Conservation (phyloP, 1,140 invertebrate species). For the Drosophila erecta region DNA sequence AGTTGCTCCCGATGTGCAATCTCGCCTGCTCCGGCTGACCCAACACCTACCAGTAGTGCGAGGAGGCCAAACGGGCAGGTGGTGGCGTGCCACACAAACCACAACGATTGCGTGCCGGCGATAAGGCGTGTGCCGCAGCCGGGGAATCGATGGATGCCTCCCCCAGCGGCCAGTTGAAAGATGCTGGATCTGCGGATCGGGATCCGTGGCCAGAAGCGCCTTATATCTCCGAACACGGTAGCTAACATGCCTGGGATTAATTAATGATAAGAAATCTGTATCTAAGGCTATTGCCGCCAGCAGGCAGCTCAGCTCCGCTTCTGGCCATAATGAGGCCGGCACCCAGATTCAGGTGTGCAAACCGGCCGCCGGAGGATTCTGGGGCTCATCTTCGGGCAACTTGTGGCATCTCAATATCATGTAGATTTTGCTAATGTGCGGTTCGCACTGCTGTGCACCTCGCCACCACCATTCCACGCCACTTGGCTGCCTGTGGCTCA, state of each 20-base stretch:
- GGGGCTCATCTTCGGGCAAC: conserved; percentile 44
- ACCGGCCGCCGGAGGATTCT: conserved; percentile 22
- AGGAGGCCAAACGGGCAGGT: not conserved
- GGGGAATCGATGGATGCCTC: conserved; percentile 30
- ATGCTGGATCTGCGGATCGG: conserved; percentile 27
- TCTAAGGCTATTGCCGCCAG: conserved; percentile 76
- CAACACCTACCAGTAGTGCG: conserved; percentile 26
- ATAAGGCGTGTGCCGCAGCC: conserved; percentile 74
- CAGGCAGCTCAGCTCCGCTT: conserved; percentile 22
- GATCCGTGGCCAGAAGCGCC: conserved; percentile 49
- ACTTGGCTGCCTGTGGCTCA: conserved; percentile 42
- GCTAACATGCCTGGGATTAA: conserved; percentile 84
- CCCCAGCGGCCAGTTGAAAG: conserved; percentile 57
- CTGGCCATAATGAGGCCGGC: conserved; percentile 59
- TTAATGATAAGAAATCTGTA: conserved; percentile 85
- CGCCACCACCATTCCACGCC: not conserved
- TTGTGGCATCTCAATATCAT: conserved; percentile 83
- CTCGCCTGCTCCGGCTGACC: conserved; percentile 15
- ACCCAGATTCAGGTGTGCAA: conserved; percentile 58
- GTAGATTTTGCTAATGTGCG: conserved; percentile 84
- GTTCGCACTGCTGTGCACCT: conserved; percentile 37
- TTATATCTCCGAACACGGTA: conserved; percentile 82
- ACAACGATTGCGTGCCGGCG: conserved; percentile 70
- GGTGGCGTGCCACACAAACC: conserved; percentile 45
- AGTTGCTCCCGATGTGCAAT: conserved; percentile 33